These are phyloP conservation scores for Uropetala carovei DNA, from an alignment of 2,888 invertebrate species.

Conservation along the genomic window DNA sequence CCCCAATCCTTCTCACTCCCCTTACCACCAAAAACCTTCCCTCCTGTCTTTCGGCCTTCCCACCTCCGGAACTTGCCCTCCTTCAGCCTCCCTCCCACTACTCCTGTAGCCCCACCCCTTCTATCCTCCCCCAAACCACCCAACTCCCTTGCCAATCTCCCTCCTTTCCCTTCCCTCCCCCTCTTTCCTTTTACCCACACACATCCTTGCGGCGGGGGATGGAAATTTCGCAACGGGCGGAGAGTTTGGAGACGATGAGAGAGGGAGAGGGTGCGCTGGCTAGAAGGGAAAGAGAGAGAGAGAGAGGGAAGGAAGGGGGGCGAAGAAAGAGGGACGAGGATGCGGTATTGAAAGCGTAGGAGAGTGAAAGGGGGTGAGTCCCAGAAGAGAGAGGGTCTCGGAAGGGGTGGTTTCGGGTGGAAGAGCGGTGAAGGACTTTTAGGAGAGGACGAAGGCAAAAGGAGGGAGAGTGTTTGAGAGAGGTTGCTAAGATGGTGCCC, in stretches of 20 bases:
- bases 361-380: neutral
- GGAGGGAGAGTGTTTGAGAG: neutral
- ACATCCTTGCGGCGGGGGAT: conserved; percentile 33
- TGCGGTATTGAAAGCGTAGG: conserved; percentile 10
- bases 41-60: neutral
- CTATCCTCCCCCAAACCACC: neutral
- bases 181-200: neutral
- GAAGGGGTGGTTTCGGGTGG: neutral
- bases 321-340: conserved; percentile 2
- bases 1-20: neutral
- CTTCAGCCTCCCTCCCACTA: neutral
- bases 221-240: conserved; percentile 46
- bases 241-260: neutral
- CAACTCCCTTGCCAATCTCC: neutral
- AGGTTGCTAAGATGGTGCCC: neutral
- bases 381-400: neutral
- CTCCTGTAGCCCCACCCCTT: neutral
- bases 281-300: neutral
- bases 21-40: neutral
- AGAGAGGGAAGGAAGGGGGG: neutral
- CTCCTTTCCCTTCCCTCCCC: neutral
- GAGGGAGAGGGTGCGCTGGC: neutral
- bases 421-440: conserved; percentile 6
- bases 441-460: neutral
- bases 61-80: neutral